phyloP scores from a whole-genome alignment of 2,888 invertebrate genomes.

The Nemapogon koenigi region DNA sequence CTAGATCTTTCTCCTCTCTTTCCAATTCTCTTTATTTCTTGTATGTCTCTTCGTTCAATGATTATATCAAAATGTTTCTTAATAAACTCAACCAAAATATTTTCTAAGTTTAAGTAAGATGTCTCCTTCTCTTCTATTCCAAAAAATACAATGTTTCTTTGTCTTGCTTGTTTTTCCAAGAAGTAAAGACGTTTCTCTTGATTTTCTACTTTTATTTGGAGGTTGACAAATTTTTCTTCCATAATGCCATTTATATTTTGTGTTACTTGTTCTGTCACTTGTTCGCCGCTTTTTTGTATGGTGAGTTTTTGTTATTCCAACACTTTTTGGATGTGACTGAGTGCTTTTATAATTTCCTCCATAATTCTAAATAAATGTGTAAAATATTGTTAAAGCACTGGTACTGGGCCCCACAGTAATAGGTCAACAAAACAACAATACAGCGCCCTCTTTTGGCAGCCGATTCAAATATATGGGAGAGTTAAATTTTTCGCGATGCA shows the following conservation, averaged over 20 bases:
- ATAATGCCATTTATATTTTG: not conserved
- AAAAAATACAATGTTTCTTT: not conserved
- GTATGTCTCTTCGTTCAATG: constrained; percentile 8
- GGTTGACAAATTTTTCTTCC: not conserved
- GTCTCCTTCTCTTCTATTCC: constrained; percentile 1
- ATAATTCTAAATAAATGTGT: not conserved
- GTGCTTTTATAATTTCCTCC: not conserved
- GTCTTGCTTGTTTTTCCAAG: constrained; percentile 1
- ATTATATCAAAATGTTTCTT: not conserved
- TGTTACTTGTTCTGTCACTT: not conserved
- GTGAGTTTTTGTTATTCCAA: not conserved
- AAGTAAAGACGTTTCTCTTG: constrained; percentile 1
- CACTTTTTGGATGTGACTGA: not conserved
- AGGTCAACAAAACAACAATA: too few relatives aligned
- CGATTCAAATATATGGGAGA: too few relatives aligned
- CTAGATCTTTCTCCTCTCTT: constrained; percentile 9
- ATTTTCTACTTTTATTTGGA: not conserved
- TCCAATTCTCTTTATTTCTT: constrained; percentile 10
- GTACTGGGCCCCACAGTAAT: not conserved
- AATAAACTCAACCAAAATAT: not conserved
- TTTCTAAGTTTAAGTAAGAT: not conserved
- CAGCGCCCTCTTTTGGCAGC: too few relatives aligned
- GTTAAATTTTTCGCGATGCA: too few relatives aligned
- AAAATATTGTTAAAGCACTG: not conserved
- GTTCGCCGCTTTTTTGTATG: not conserved